These are phyloP conservation scores for Coelogynopora nodosa DNA, from an alignment of 2,888 invertebrate genomes.

Conservation along the genomic window DNA sequence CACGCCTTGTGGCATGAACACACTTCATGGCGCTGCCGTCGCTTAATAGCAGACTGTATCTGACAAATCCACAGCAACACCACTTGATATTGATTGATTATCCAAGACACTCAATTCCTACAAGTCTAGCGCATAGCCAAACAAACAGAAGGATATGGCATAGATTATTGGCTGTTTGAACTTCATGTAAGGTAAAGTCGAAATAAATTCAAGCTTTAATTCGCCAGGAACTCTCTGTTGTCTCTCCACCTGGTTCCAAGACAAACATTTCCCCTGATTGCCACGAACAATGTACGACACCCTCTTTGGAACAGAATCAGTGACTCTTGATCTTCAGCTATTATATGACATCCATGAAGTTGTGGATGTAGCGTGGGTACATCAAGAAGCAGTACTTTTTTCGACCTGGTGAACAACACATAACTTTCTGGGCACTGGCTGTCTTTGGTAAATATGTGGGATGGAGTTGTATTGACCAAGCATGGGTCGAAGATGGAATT, in stretches of 20 bases:
- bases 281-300: neutral
- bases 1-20: neutral
- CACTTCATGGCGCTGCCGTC: neutral
- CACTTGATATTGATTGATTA: neutral
- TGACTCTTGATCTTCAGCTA: constrained; percentile 39
- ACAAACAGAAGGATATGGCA: constrained; percentile 18
- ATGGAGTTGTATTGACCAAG: constrained; percentile 42
- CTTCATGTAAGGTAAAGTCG: constrained; percentile 30
- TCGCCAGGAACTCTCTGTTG: constrained; percentile 39
- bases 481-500: constrained; percentile 41
- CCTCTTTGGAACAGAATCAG: constrained; percentile 22
- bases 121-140: neutral
- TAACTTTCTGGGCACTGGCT: constrained; percentile 32
- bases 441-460: constrained; percentile 38
- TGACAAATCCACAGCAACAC: constrained; percentile 18
- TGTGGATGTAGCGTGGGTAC: constrained; percentile 39
- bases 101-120: neutral
- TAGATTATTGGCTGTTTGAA: constrained; percentile 42
- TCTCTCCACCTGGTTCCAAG: constrained; percentile 33
- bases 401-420: constrained; percentile 39
- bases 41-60: neutral
- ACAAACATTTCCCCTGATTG: constrained; percentile 36
- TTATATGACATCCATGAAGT: constrained; percentile 36
- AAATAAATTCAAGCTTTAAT: constrained; percentile 32
- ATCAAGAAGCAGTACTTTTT: constrained; percentile 39